These are phyloP conservation scores for Peromyscus polionotus DNA, from an alignment of 2,113 vertebrate species.

Conservation along the genomic window DNA sequence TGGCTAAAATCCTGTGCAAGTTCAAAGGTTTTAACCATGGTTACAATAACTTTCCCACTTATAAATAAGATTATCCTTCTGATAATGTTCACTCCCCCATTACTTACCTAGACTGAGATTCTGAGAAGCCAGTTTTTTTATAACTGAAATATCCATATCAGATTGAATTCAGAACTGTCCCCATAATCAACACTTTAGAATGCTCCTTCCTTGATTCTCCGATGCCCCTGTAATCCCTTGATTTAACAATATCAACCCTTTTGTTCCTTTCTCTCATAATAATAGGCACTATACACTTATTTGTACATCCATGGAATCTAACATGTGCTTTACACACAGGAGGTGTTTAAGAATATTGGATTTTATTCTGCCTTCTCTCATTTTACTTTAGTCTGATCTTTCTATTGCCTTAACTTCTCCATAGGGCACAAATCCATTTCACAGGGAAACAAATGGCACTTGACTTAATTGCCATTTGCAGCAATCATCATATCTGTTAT, in stretches of 20 bases:
- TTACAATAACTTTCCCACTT: neutral
- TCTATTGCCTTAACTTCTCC: neutral
- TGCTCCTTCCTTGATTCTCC: neutral
- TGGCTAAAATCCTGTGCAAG: neutral
- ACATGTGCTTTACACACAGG: neutral
- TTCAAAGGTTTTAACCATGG: neutral
- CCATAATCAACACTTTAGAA: neutral
- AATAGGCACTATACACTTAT: neutral
- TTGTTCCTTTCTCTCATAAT: neutral
- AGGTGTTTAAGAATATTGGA: neutral
- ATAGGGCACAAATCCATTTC: constrained; percentile 23
- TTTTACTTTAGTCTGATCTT: neutral
- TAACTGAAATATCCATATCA: neutral
- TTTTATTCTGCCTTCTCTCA: neutral
- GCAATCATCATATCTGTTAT: neutral
- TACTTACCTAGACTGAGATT: neutral
- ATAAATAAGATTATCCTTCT: neutral
- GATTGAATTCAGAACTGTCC: neutral
- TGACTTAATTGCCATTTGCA: neutral
- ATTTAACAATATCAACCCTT: neutral
- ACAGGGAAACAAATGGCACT: constrained; percentile 31
- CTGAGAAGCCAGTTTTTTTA: neutral
- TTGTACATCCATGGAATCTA: neutral
- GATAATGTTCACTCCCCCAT: neutral
- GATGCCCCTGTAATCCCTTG: neutral